These are phyloP conservation scores for Tetramorium bicarinatum DNA, from an alignment of 2,888 invertebrate species.

Conservation along the genomic window DNA sequence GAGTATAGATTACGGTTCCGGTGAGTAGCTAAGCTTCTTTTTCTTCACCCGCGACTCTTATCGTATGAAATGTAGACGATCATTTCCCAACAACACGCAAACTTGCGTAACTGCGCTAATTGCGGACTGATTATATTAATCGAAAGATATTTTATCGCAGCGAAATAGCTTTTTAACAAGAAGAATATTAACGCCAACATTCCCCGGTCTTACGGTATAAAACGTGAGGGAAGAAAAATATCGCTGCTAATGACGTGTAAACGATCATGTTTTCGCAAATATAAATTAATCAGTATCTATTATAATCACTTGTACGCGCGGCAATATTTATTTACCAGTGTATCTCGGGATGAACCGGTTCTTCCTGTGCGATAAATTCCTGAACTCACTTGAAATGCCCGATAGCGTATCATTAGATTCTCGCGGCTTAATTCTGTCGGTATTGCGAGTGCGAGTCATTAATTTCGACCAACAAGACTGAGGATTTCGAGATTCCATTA, in stretches of 20 bases:
- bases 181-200: neutral
- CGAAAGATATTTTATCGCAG: neutral
- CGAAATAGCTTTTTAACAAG: neutral
- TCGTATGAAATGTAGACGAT: neutral
- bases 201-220: neutral
- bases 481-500: neutral
- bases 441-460: neutral
- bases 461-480: neutral
- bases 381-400: neutral
- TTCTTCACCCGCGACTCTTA: slow-evolving; percentile 57
- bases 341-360: slow-evolving; percentile 9
- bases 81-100: neutral
- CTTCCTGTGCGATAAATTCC: slow-evolving; percentile 7
- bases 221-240: neutral
- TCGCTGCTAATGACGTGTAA: neutral
- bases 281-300: too few species aligned
- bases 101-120: slow-evolving; percentile 3
- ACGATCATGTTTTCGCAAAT: neutral
- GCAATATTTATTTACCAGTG: slow-evolving; percentile 3
- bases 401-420: slow-evolving; percentile 23
- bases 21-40: slow-evolving; percentile 82
- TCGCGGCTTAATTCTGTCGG: neutral
- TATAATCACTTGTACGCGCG: neutral
- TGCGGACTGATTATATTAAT: neutral
- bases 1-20: slow-evolving; percentile 88